A percentile compares a stretch with the other conserved stretches of the same genome.
phyloP scores from a whole-genome alignment of 2,888 invertebrate genomes.

The Imbricaverruca yamaguchii region DNA sequence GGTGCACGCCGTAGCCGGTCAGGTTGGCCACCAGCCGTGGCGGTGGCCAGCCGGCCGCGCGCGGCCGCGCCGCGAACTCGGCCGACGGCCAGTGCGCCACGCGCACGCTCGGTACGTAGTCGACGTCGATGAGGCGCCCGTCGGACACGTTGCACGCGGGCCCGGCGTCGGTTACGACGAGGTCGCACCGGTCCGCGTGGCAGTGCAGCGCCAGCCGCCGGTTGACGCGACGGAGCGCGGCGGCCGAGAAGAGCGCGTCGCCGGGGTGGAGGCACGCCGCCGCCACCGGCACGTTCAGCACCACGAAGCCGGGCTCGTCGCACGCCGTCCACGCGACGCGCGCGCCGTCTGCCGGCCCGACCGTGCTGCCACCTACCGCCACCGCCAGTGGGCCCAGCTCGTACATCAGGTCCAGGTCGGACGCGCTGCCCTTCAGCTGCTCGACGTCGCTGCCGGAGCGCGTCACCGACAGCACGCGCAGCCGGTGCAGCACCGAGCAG shows the following conservation, averaged over 20 bases:
- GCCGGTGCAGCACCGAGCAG: neutral
- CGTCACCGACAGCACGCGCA: neutral
- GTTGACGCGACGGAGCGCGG: neutral
- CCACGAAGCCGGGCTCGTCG: neutral
- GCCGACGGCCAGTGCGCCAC: neutral
- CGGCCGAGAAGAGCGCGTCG: neutral
- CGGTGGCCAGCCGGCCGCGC: neutral
- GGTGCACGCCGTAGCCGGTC: neutral
- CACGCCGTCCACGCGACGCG: neutral
- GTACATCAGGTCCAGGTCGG: neutral
- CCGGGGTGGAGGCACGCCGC: neutral
- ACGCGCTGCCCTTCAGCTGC: neutral
- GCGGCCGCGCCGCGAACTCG: neutral
- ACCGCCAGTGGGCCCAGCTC: neutral
- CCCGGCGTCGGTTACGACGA: neutral
- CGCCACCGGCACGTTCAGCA: neutral
- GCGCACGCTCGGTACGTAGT: neutral
- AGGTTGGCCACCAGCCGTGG: neutral
- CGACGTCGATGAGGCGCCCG: neutral
- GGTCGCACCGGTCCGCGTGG: neutral
- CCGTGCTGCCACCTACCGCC: neutral
- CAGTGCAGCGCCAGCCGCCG: neutral
- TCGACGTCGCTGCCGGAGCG: neutral
- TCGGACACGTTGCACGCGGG: neutral
- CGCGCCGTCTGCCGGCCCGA: neutral